phyloP scores from a whole-genome alignment of 2,888 invertebrate genomes.

The Polylopha cassiicola region DNA sequence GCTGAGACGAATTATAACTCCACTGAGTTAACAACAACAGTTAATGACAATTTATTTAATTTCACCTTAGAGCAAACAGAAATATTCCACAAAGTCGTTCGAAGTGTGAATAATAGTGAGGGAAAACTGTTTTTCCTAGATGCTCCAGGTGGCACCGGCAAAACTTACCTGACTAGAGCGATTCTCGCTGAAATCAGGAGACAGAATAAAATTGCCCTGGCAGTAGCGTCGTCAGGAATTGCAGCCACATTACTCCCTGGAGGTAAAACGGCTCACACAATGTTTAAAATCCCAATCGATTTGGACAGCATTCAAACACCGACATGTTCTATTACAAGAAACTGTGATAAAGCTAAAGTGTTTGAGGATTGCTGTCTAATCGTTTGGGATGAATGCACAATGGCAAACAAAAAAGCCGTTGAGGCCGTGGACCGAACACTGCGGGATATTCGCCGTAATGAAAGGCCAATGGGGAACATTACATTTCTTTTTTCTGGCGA shows the following conservation, averaged over 20 bases:
- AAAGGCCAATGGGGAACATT: too few species aligned
- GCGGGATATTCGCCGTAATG: too few species aligned
- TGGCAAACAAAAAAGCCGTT: too few species aligned
- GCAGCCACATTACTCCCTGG: slow-evolving; percentile 21
- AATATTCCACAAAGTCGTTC: slow-evolving; percentile 5
- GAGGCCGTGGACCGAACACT: too few species aligned
- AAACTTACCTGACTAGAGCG: slow-evolving; percentile 22
- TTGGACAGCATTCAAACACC: slow-evolving; percentile 9
- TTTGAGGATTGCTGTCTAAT: slow-evolving; percentile 25
- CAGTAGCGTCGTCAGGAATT: slow-evolving; percentile 23
- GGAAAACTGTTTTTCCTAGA: slow-evolving; percentile 11
- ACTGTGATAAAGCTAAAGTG: slow-evolving; percentile 6
- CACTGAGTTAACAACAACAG: background rate
- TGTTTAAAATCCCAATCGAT: slow-evolving; percentile 21
- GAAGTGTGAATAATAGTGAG: background rate
- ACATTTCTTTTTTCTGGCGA: too few species aligned
- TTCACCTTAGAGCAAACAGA: background rate
- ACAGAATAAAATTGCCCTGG: slow-evolving; percentile 21
- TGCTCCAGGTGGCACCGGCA: slow-evolving; percentile 22
- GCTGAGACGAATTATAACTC: slow-evolving; percentile 10
- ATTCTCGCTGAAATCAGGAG: slow-evolving; percentile 17
- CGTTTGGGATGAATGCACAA: too few species aligned
- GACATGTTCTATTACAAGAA: slow-evolving; percentile 3
- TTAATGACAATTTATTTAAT: background rate
- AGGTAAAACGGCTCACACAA: slow-evolving; percentile 21